A percentile compares a stretch with the other conserved stretches of the same genome.
Evolutionary conservation across 2,888 invertebrate genomes (phyloP).

Genomic region (Catocala nupta): DNA sequence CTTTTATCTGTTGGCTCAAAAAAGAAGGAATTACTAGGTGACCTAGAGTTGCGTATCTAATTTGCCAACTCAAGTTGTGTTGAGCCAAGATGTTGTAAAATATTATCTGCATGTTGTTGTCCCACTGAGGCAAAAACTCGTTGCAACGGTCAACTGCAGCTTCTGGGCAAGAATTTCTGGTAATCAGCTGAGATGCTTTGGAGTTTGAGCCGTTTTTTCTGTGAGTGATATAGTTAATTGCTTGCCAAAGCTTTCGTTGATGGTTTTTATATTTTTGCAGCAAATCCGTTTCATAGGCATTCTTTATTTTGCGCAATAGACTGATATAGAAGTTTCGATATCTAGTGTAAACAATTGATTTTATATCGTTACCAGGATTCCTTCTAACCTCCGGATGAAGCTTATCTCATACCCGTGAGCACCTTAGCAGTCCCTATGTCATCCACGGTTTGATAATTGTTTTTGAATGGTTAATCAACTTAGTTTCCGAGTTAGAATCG

Average conservation of each 20-base stretch:
- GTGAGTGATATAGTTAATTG: not conserved
- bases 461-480: not conserved
- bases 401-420: not conserved
- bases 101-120: not conserved
- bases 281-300: not conserved
- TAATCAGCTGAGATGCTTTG: not conserved
- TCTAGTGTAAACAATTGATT: not conserved
- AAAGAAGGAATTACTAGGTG: not conserved
- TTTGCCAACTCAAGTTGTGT: not conserved
- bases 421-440: not conserved
- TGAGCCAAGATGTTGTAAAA: not conserved
- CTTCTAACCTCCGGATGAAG: not conserved
- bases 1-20: not conserved
- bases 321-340: not conserved
- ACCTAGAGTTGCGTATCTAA: not conserved
- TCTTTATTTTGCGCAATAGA: not conserved
- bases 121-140: conserved; percentile 1
- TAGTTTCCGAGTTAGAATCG: not conserved
- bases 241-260: not conserved
- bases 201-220: not conserved
- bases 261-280: not conserved
- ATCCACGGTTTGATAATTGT: not conserved
- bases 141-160: not conserved
- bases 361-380: not conserved
- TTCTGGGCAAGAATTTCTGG: not conserved